Base-by-base conservation (phyloP, 2,888 invertebrate genomes). In the Metellina segmentata region DNA sequence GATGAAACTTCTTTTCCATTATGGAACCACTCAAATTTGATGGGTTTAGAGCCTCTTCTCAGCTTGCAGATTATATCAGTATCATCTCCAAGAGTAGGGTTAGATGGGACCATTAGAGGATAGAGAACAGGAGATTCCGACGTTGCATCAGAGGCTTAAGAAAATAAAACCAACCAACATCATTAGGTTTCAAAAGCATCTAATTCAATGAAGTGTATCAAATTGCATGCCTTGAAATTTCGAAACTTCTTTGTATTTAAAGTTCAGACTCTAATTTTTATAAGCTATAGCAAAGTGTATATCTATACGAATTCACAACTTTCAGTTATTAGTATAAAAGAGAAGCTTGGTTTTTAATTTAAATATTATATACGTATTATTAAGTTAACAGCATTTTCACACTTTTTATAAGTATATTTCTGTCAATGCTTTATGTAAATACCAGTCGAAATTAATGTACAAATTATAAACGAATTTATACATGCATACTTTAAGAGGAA, bases 71-170 rank as follows among this genome's bases (percentile, higher is more conserved):
- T 0, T 11, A 93, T 88, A 16, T 93, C 90, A 2, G 86, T 19
- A 0, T 85, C 85, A 69, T 93, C 92, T 13, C 92, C 92, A 9
- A 93, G 85, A 8, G 77, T 75, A 4, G 86, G 88, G n/a, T 93
- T 85, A 9, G 88, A 72, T 0, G 92, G 92, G 0, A 88, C 69
- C 81, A 90, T 82, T 16, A 93, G 7, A 49, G 92, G 92, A 74
- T 93, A 86, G 0, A 93, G 75, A 0, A 90, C 81, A 0, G 92
- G 92, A 11, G 85, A 61, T 6, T 90, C 90, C 19, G 74, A 34
- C 0, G 9, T 11, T 0, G 19, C 6, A 13, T 90, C 85, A 20
- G 81, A 48, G 13, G 74, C 90, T 85, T 20, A 48, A 13, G 0
- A 81, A 69, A 75, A 69, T n/a, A 11, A 34, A 72, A 78, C n/a